Base-by-base conservation (phyloP, 2,113 vertebrate genomes). In the Bos javanicus region DNA sequence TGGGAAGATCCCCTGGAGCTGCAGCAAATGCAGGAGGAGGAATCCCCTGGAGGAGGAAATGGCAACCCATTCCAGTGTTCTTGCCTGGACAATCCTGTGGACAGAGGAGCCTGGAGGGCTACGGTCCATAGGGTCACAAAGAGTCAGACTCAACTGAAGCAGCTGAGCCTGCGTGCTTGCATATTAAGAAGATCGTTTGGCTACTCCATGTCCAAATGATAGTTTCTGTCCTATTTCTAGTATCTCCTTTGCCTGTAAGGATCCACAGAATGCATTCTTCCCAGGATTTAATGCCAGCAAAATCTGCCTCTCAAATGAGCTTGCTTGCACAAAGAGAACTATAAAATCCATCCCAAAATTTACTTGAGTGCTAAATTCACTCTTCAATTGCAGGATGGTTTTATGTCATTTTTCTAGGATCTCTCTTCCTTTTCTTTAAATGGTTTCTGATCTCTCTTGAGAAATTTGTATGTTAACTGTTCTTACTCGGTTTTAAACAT, bases 311-410 rank as follows among this genome's bases (percentile, higher is more conserved):
- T 89, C 33, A 96, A 33, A 60, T 89, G 46, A 97, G n/a, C 39
- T 96, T 93, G 28, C 56, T 87, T 96, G 25, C 23, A 90, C 25
- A 89, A 82, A 84, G 26, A 67, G 43, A 64, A n/a, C 14, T n/a
- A 0, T 71, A 93, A 93, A 91, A 86, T 74, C 54, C n/a, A 57
- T 83, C 76, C 82, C 15, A 78, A 54, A 90, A 92, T 95, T 95
- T 97, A 94, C 26, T 67, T 80, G 33, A 83, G 54, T 78, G 15
- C 26, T 71, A 92, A 94, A 96, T 92, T 91, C 64, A 17, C 54
- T 91, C 19, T 83, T 96, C 17, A 28, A 11, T 33, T 89, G 52
- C 17, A 21, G 50, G 82, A 85, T 5, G n/a, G 23, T 93, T 91
- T 64, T 88, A 57, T 28, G 60, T 8, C 33, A 52, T 87, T 94